Conservation (phyloP, 1,140 invertebrate species). For the Melitaea cinxia region DNA sequence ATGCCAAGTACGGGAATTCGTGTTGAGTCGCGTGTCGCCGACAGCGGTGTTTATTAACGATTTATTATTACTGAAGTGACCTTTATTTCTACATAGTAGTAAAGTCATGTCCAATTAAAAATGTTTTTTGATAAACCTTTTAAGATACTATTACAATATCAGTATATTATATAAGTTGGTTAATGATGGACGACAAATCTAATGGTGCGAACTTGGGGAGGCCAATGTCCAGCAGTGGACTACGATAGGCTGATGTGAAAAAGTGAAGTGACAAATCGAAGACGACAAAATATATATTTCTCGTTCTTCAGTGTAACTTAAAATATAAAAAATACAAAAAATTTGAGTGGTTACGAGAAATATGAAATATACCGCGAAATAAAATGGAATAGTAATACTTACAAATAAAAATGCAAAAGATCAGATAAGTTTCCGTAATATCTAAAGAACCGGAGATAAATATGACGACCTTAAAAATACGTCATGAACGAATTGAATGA, state of each 20-base stretch:
- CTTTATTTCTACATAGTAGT: not conserved
- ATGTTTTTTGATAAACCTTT: not conserved
- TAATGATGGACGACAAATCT: too few species aligned
- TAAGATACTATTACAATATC: too few species aligned
- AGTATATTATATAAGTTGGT: too few species aligned
- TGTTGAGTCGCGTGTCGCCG: slow-evolving; percentile 51
- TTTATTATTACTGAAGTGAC: not conserved
- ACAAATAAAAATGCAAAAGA: not conserved
- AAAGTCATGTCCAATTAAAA: not conserved
- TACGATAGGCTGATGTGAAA: too few species aligned
- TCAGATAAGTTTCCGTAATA: not conserved
- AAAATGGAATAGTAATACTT: not conserved
- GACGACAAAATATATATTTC: too few species aligned
- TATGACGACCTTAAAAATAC: not conserved
- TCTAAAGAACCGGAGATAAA: not conserved
- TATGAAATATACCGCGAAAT: too few species aligned
- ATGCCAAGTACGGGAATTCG: slow-evolving; percentile 54
- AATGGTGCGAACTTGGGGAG: too few species aligned
- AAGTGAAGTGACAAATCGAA: too few species aligned
- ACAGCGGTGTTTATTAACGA: slow-evolving; percentile 51
- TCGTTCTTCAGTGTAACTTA: too few species aligned
- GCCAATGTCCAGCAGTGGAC: too few species aligned
- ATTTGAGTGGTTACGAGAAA: not conserved
- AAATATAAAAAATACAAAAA: too few species aligned
- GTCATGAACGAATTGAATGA: slow-evolving; percentile 18